These are phyloP conservation scores for Diplosoma virens DNA, from an alignment of 23 tunicate species.

Conservation along the genomic window DNA sequence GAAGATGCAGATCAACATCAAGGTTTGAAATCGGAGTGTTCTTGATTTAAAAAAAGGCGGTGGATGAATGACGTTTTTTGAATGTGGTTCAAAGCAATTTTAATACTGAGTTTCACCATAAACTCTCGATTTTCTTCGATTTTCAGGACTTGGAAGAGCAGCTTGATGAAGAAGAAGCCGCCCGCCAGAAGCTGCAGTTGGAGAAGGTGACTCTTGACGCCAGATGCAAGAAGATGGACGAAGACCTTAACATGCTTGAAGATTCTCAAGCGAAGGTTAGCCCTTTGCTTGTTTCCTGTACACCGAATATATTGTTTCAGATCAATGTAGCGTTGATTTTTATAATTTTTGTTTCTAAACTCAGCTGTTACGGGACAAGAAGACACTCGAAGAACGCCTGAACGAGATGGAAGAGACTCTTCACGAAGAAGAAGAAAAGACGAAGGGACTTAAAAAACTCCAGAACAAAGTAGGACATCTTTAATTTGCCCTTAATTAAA, in stretches of 20 bases:
- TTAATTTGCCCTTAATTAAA: background rate
- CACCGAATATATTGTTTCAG: too few relatives aligned
- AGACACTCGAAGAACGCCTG: conserved; percentile 67
- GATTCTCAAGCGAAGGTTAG: conserved; percentile 73
- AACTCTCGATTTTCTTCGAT: background rate
- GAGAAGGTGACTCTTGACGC: conserved; percentile 88
- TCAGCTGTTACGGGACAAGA: conserved; percentile 68
- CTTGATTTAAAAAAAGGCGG: background rate
- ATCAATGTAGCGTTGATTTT: background rate
- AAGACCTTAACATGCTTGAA: conserved; percentile 72
- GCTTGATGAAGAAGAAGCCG: conserved; percentile 95
- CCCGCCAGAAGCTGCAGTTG: conserved; percentile 93
- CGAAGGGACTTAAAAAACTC: conserved; percentile 66
- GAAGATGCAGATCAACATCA: conserved; percentile 69
- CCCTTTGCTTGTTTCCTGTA: background rate
- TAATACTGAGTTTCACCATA: background rate
- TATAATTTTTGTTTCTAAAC: background rate
- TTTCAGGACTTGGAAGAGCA: conserved; percentile 90
- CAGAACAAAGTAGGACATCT: conserved; percentile 66
- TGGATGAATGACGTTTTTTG: background rate
- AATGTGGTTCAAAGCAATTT: background rate
- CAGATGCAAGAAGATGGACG: conserved; percentile 81
- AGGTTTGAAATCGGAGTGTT: conserved; percentile 17
- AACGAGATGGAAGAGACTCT: conserved; percentile 55
- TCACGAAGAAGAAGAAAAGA: conserved; percentile 88